A percentile compares a stretch with the other conserved stretches of the same genome.
phyloP scores from a whole-genome alignment of 1,140 invertebrate genomes.

The Meloidogyne chitwoodi region DNA sequence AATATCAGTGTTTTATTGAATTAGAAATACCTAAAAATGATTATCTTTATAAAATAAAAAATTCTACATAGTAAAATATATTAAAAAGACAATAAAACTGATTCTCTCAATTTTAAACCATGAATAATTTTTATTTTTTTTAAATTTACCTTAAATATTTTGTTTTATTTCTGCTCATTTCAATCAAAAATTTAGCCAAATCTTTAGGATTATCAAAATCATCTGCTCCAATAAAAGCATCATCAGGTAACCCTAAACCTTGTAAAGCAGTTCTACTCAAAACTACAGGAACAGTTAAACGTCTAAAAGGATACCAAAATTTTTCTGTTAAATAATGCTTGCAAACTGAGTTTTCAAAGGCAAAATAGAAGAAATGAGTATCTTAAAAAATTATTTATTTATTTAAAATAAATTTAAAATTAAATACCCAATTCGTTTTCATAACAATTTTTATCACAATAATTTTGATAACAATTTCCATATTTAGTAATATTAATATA shows the following conservation, averaged over 20 bases:
- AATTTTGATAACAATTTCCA: slow-evolving; percentile 6
- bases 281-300: slow-evolving; percentile 22
- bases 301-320: slow-evolving; percentile 31
- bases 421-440: background rate
- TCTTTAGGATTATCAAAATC: slow-evolving; percentile 20
- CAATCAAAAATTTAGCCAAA: slow-evolving; percentile 6
- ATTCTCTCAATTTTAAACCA: too few relatives aligned
- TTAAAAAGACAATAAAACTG: too few relatives aligned
- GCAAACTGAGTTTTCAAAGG: slow-evolving; percentile 60
- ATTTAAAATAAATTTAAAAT: background rate
- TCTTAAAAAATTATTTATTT: slow-evolving; percentile 6
- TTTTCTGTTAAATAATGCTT: slow-evolving; percentile 61
- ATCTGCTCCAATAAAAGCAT: slow-evolving; percentile 27
- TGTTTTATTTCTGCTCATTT: slow-evolving; percentile 1
- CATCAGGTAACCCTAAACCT: slow-evolving; percentile 16
- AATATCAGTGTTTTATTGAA: too few relatives aligned
- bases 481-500: slow-evolving; percentile 8
- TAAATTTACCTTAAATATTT: slow-evolving; percentile 15
- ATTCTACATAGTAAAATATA: too few relatives aligned
- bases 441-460: slow-evolving; percentile 15
- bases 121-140: too few relatives aligned
- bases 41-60: too few relatives aligned
- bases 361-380: slow-evolving; percentile 52
- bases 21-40: too few relatives aligned
- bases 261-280: slow-evolving; percentile 11